phyloP scores from a whole-genome alignment of 2,888 invertebrate species.

The Erannis defoliaria region DNA sequence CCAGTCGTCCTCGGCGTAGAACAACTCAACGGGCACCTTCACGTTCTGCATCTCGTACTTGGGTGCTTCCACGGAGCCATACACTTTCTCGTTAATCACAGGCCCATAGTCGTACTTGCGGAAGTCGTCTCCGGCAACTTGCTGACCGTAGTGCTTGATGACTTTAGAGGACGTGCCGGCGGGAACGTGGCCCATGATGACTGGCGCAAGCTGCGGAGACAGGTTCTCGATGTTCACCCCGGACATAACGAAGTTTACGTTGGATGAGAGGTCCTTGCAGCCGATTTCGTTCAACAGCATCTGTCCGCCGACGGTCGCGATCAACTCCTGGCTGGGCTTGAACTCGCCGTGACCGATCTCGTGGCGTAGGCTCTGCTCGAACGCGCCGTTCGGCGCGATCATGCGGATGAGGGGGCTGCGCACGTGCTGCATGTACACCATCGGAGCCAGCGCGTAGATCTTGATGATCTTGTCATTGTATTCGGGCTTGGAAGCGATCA shows the following conservation, averaged over 20 bases:
- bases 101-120: slow-evolving; percentile 74
- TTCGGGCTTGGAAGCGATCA: slow-evolving; percentile 66
- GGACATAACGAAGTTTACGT: slow-evolving; percentile 87
- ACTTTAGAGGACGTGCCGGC: slow-evolving; percentile 86
- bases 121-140: slow-evolving; percentile 67
- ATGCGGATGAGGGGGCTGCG: slow-evolving; percentile 78
- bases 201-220: slow-evolving; percentile 82
- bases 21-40: slow-evolving; percentile 72
- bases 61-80: slow-evolving; percentile 69
- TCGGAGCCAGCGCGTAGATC: slow-evolving; percentile 77
- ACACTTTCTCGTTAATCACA: slow-evolving; percentile 68
- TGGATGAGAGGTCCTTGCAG: slow-evolving; percentile 85
- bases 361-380: slow-evolving; percentile 57
- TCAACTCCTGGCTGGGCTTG: slow-evolving; percentile 63
- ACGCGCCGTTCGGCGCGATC: slow-evolving; percentile 69
- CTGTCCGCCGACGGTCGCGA: slow-evolving; percentile 67
- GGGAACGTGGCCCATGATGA: slow-evolving; percentile 84
- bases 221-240: slow-evolving; percentile 87
- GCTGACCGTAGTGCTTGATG: slow-evolving; percentile 86
- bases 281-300: slow-evolving; percentile 70
- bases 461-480: slow-evolving; percentile 74
- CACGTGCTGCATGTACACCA: slow-evolving; percentile 75
- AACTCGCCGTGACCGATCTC: slow-evolving; percentile 69
- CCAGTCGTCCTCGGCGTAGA: slow-evolving; percentile 88
- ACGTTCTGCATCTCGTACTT: slow-evolving; percentile 73